Conservation (phyloP, 1,140 invertebrate species). For the Drosophila orena region DNA sequence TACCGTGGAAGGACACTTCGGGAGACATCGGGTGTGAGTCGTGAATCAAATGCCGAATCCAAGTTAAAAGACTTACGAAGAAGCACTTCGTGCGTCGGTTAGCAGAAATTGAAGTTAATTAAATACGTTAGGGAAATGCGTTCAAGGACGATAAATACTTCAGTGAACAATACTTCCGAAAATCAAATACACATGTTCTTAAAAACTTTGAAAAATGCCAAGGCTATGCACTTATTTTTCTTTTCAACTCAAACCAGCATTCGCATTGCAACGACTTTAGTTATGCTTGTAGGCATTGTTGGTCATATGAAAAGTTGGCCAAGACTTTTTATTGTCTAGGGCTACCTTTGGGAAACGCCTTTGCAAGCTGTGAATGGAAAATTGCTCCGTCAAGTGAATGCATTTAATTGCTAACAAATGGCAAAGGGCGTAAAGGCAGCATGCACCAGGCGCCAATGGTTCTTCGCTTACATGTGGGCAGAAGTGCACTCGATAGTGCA, state of each 20-base stretch:
- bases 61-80: neutral
- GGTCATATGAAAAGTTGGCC: slow-evolving; percentile 52
- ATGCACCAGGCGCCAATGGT: slow-evolving; percentile 57
- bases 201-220: neutral
- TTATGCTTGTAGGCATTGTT: slow-evolving; percentile 28
- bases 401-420: slow-evolving; percentile 79
- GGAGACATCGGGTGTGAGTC: neutral
- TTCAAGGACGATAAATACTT: neutral
- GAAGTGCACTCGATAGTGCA: slow-evolving; percentile 16
- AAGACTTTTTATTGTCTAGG: slow-evolving; percentile 28
- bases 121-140: neutral
- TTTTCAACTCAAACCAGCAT: slow-evolving; percentile 9
- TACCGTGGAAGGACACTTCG: neutral
- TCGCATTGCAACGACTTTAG: slow-evolving; percentile 1
- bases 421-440: slow-evolving; percentile 31
- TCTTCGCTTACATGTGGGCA: slow-evolving; percentile 22
- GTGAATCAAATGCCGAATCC: neutral
- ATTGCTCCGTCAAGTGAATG: slow-evolving; percentile 71
- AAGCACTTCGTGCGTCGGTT: neutral
- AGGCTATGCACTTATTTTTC: slow-evolving; percentile 14
- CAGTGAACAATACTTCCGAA: neutral
- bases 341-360: slow-evolving; percentile 37
- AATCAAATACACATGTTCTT: neutral
- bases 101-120: neutral
- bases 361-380: slow-evolving; percentile 52